Percentiles rank a stretch among this genome's conserved stretches.
Conservation (phyloP, 2,113 vertebrate genomes). For the Misgurnus anguillicaudatus region DNA sequence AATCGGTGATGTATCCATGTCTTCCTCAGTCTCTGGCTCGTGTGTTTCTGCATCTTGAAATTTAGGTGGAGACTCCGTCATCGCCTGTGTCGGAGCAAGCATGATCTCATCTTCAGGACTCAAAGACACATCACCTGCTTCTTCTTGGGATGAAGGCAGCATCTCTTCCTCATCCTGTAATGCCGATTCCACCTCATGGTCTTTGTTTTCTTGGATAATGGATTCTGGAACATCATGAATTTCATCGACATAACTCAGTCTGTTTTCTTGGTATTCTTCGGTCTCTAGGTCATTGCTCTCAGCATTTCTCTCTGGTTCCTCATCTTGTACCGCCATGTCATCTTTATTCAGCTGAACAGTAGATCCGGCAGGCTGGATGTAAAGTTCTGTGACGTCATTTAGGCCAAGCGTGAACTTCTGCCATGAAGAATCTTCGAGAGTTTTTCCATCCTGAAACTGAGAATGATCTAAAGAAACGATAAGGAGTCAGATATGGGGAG, state of each 20-base stretch:
- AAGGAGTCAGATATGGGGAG: background rate
- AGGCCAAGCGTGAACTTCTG: constrained; percentile 65
- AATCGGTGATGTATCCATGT: constrained; percentile 7
- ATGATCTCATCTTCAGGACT: constrained; percentile 16
- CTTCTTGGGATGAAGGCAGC: constrained; percentile 36
- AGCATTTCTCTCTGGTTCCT: background rate
- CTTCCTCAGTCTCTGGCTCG: background rate
- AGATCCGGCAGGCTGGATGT: constrained; percentile 48
- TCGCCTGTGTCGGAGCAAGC: constrained; percentile 24
- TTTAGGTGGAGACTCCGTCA: background rate
- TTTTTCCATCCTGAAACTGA: background rate
- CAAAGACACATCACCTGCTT: background rate
- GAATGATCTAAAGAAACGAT: constrained; percentile 48
- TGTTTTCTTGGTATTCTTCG: background rate
- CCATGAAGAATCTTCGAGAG: constrained; percentile 47
- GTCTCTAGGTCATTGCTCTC: background rate
- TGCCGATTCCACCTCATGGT: background rate
- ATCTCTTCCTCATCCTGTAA: constrained; percentile 11
- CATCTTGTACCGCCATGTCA: constrained; percentile 49
- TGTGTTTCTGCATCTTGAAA: constrained; percentile 3
- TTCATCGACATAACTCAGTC: background rate
- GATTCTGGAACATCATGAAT: constrained; percentile 14
- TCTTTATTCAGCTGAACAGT: constrained; percentile 35
- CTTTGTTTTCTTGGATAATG: background rate
- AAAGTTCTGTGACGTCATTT: constrained; percentile 63